Base-by-base conservation (phyloP, 2,797 vertebrate genomes). In the Sarcoramphus papa region DNA sequence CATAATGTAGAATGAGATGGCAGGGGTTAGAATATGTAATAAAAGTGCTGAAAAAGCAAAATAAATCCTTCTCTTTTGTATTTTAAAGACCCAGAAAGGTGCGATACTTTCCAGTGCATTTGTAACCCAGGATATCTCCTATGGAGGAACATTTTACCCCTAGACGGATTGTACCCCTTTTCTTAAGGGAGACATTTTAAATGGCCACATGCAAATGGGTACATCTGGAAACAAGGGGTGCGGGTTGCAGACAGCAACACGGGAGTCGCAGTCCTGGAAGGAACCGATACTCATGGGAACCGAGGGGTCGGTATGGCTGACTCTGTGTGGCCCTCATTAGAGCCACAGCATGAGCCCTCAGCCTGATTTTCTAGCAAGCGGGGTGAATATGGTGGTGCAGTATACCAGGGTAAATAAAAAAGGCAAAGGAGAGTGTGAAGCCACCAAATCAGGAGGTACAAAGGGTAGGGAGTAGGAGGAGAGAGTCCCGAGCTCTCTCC, bases 211-310 rank as follows among this genome's bases (percentile, higher is more conserved):
- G 12, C 4, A 2, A 48, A 63, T 20, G 10, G 3, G 4, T 57
- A 31, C 14, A 18, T 40, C 37, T 81, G 14, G 69, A 76, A 85
- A 41, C 8, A 72, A n/a, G 9, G 19, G 14, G 16, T 22, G 31
- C 1, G 0, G 14, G 20, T 19, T 1, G 0, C n/a, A 80, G 54
- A 27, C 20, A 80, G 48, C 18, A 63, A 20, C 2, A 0, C 24
- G 15, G 9, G 31, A 77, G 16, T 73, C 8, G 0, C 53, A 48
- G 15, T 47, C 21, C n/a, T 68, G 24, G 48, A 64, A 85, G 59
- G 21, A 88, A 40, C 9, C 0, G 2, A 30, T 47, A 47, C 9
- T 70, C 1, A 0, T 69, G 57, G 45, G 16, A 86, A 53, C 24
- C 0, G 1, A 47, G 18, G 15, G 15, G 15, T 57, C 12, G 5